These are phyloP conservation scores for Strigamia crassipes DNA, from an alignment of 2,888 invertebrate genomes.

Conservation along the genomic window DNA sequence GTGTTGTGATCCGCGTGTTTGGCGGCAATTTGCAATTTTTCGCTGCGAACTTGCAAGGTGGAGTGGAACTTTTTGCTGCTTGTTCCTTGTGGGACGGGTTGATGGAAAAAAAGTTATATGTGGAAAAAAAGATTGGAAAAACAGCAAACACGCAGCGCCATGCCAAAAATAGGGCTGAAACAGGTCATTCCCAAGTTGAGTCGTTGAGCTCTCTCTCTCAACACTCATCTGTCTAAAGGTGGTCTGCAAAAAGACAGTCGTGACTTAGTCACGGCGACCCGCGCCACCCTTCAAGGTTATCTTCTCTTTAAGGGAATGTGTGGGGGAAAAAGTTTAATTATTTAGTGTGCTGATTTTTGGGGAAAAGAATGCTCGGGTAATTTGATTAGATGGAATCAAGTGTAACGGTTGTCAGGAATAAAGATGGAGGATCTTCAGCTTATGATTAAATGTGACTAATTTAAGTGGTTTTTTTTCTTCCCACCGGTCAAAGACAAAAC, in stretches of 20 bases:
- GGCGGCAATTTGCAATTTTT: no score
- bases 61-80: not conserved
- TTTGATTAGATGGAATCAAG: not conserved
- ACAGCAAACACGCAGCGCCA: constrained; percentile 27
- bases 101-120: not conserved
- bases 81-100: constrained; percentile 14
- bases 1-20: not conserved
- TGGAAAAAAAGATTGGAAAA: not conserved
- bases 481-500: no score
- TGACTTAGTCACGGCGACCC: constrained; percentile 15
- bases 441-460: constrained; percentile 14
- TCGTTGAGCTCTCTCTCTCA: constrained; percentile 30
- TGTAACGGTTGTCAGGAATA: not conserved
- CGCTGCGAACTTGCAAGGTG: not conserved
- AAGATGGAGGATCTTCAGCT: not conserved
- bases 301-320: not conserved
- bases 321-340: not conserved
- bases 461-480: not conserved
- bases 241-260: constrained; percentile 15
- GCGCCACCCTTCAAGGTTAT: constrained; percentile 25
- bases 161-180: constrained; percentile 38
- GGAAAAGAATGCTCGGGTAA: not conserved
- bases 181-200: constrained; percentile 31
- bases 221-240: constrained; percentile 32
- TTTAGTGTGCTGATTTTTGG: not conserved